Evolutionary conservation across 1,140 invertebrate genomes (phyloP).

Genomic region (Euura saliciscinereae): DNA sequence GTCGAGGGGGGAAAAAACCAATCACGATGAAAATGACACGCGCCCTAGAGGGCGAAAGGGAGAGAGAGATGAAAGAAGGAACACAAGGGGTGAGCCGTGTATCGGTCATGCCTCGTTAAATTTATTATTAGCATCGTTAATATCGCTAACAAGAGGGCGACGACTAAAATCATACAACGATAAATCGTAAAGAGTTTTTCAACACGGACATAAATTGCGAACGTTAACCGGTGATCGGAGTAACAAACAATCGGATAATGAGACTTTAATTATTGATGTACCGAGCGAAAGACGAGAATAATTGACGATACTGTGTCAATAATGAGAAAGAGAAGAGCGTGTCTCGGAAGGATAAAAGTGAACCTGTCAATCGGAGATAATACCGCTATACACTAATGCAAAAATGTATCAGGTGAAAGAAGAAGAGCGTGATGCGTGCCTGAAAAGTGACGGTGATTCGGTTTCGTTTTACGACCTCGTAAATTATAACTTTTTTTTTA

Average conservation of each 20-base stretch:
- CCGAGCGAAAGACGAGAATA: too few species aligned
- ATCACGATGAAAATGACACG: constrained; percentile 7
- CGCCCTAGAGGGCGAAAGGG: background rate
- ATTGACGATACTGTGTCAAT: too few species aligned
- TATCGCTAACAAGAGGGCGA: background rate
- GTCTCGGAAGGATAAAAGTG: too few species aligned
- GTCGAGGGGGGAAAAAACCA: background rate
- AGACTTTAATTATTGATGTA: too few species aligned
- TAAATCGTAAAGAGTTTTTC: background rate
- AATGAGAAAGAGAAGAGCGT: too few species aligned
- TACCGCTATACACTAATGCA: too few species aligned
- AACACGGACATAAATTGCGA: too few species aligned
- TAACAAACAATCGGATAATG: too few species aligned
- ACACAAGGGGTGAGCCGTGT: background rate
- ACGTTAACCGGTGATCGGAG: too few species aligned
- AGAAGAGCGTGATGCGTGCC: background rate
- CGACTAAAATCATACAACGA: background rate
- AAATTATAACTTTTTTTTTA: background rate
- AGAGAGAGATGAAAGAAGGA: too few species aligned
- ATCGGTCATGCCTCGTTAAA: background rate
- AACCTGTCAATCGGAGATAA: too few species aligned
- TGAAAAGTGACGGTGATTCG: background rate
- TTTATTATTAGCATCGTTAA: background rate
- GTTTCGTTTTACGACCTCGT: constrained; percentile 2
- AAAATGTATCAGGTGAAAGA: background rate